Base-by-base conservation (phyloP, 2,113 vertebrate genomes). In the Gymnarchus niloticus region DNA sequence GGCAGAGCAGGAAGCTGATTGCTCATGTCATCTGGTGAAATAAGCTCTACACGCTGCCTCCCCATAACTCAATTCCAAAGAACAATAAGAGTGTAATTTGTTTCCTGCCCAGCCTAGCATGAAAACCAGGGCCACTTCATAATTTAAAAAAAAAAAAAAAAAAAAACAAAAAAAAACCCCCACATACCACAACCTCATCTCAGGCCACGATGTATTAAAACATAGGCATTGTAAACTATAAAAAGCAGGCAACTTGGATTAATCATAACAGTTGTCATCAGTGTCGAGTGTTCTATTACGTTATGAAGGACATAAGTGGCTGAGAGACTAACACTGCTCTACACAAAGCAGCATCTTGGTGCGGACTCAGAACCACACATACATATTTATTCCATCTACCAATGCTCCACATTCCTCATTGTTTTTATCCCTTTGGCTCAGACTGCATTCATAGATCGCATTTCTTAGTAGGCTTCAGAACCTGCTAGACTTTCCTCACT, bases 51-150 rank as follows among this genome's bases (percentile, higher is more conserved):
- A 51, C 77, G 52, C 12, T 52, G 41, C 46, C 57, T 65, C 21
- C 33, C 7, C 7, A 19, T 83, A 87, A 86, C 54, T 86, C 84
- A 85, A 83, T 88, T 89, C 85, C 56, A 28, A 87, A 89, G 83
- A 89, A 87, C 84, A 87, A 89, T 85, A 81, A 78, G 65, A 85
- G 86, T 57, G 83, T 84, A 84, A 87, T 88, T 88, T 87, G 87
- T 85, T 73, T 81, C 84, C 14, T 76, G 84, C 73, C 84, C 85
- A 69, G 76, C 33, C 33, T 33, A 81, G 83, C 25, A 83, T 65
- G 78, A 78, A 84, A 48, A 86, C 61, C 7, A 46, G 46, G 41
- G 49, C 81, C 37, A 51, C 78, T 9, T 78, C 56, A 28, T 83
- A 41, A 85, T 49, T 25, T 73, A 73, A 86, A 83, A 25, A 37